Conservation (phyloP, 2,888 invertebrate genomes). For the Leptopilina syphax region DNA sequence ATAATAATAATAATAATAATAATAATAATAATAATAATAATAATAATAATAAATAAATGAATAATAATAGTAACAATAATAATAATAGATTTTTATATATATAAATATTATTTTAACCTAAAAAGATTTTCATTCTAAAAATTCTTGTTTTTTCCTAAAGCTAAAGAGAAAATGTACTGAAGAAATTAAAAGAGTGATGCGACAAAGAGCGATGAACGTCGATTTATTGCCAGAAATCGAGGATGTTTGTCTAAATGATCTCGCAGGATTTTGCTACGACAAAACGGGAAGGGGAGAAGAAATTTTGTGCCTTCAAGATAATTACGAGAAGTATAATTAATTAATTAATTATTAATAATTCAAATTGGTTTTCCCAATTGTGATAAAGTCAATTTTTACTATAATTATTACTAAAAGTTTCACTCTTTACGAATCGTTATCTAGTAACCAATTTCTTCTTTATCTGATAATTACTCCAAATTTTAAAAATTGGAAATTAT, state of each 20-base stretch:
- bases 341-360: neutral
- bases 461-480: no score
- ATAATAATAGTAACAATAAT: no score
- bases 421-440: no score
- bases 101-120: neutral
- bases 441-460: no score
- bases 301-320: constrained; percentile 93
- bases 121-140: neutral
- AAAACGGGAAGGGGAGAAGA: constrained; percentile 94
- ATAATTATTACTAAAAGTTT: no score
- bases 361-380: no score
- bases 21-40: no score
- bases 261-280: constrained; percentile 89
- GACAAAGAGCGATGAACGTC: constrained; percentile 93
- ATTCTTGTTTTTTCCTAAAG: constrained; percentile 65
- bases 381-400: no score
- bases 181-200: constrained; percentile 94
- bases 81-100: neutral
- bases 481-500: no score
- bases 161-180: constrained; percentile 79
- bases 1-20: no score
- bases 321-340: constrained; percentile 80
- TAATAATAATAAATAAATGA: no score
- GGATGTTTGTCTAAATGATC: constrained; percentile 90
- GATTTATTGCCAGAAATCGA: constrained; percentile 97